phyloP scores from a whole-genome alignment of 2,797 vertebrate genomes.

The Falco naumanni region DNA sequence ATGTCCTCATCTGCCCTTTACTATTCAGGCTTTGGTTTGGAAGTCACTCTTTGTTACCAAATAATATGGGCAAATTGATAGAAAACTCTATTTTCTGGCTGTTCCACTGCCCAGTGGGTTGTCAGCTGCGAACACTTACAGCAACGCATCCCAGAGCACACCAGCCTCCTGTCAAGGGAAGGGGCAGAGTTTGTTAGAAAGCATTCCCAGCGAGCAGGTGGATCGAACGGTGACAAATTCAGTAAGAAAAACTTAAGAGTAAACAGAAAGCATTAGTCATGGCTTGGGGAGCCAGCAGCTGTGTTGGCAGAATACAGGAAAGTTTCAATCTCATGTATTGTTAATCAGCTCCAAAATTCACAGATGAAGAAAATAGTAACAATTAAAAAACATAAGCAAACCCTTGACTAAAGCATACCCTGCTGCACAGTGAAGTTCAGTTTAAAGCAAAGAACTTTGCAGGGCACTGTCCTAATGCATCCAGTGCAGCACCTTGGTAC shows the following conservation, averaged over 20 bases:
- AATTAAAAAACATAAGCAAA: not conserved
- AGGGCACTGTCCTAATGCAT: not conserved
- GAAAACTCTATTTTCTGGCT: not conserved
- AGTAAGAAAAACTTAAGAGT: not conserved
- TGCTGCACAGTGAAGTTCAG: not conserved
- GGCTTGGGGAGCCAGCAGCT: not conserved
- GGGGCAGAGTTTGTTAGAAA: not conserved
- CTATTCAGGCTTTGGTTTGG: not conserved
- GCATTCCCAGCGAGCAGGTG: not conserved
- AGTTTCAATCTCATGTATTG: not conserved
- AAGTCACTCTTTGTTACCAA: not conserved
- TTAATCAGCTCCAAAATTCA: not conserved
- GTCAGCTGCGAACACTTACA: not conserved
- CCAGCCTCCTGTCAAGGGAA: fast-evolving
- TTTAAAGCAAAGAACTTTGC: not conserved
- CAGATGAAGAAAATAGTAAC: not conserved
- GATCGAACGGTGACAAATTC: not conserved
- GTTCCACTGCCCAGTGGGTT: not conserved
- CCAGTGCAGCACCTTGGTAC: not conserved
- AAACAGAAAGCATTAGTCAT: not conserved
- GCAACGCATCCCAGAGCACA: not conserved
- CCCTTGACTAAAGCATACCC: not conserved
- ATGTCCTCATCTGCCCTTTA: not conserved
- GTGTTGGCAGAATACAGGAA: not conserved
- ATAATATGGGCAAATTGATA: not conserved